These are phyloP conservation scores for Hydrochoerus hydrochaeris DNA, from an alignment of 2,113 vertebrate genomes.

Conservation along the genomic window DNA sequence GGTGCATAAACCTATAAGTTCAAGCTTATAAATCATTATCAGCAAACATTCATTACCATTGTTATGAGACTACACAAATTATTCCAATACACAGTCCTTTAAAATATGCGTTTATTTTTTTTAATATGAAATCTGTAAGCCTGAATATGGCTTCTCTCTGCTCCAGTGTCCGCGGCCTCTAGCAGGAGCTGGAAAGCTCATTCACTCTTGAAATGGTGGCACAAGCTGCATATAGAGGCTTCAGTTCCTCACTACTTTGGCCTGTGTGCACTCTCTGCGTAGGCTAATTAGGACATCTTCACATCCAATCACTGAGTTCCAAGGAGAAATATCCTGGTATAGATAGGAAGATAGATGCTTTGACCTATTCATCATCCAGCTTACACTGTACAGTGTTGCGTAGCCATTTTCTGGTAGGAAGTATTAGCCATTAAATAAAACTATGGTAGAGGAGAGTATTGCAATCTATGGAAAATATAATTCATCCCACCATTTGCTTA, in stretches of 20 bases:
- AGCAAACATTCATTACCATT: background rate
- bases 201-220: background rate
- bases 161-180: background rate
- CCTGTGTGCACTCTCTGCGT: background rate
- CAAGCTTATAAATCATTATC: background rate
- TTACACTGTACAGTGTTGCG: background rate
- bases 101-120: background rate
- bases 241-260: background rate
- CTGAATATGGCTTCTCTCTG: background rate
- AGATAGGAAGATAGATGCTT: background rate
- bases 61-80: background rate
- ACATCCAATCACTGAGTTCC: background rate
- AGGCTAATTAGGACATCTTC: background rate
- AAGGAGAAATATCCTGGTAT: background rate
- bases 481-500: too few relatives aligned
- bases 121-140: background rate
- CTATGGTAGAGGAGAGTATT: background rate
- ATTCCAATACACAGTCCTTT: background rate
- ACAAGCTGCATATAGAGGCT: background rate
- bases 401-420: background rate
- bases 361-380: background rate
- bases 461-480: background rate
- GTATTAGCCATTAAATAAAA: background rate
- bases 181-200: background rate
- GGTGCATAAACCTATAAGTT: background rate